These are phyloP conservation scores for Calameuta filiformis DNA, from an alignment of 2,888 invertebrate species.

Conservation along the genomic window DNA sequence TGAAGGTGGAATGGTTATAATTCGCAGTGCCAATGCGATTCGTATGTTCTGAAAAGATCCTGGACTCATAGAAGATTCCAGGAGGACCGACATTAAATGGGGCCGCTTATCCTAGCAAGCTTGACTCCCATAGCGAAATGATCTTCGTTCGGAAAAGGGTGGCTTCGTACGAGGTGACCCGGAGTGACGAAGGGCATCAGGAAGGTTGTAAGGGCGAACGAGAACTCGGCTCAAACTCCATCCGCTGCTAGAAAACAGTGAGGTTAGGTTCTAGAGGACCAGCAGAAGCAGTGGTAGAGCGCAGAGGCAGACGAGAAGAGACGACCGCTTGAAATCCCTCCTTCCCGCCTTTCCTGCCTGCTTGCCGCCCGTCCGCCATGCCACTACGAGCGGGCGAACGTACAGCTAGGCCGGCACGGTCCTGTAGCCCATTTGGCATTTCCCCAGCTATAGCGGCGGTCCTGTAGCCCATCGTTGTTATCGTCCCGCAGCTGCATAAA, in stretches of 20 bases:
- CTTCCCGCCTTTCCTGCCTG: constrained; percentile 54
- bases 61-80: not conserved
- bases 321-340: constrained; percentile 62
- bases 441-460: constrained; percentile 66
- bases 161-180: not conserved
- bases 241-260: constrained; percentile 12
- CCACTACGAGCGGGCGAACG: constrained; percentile 59
- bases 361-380: constrained; percentile 60
- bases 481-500: constrained; percentile 69
- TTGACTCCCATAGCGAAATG: not conserved
- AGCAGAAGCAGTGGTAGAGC: constrained; percentile 31
- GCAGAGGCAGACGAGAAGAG: constrained; percentile 59
- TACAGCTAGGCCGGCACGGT: constrained; percentile 63
- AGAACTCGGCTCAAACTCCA: constrained; percentile 23
- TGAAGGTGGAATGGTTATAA: not conserved
- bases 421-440: constrained; percentile 67
- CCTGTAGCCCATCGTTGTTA: constrained; percentile 69
- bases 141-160: not conserved
- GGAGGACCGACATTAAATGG: not conserved
- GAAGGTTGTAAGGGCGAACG: constrained; percentile 26
- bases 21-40: not conserved
- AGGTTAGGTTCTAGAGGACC: constrained; percentile 26
- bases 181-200: constrained; percentile 28
- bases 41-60: not conserved
- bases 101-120: not conserved